Evolutionary conservation across 2,888 invertebrate species (phyloP), one percentile per base, ranked within the genome.

Genomic region (Dryobota labecula): DNA sequence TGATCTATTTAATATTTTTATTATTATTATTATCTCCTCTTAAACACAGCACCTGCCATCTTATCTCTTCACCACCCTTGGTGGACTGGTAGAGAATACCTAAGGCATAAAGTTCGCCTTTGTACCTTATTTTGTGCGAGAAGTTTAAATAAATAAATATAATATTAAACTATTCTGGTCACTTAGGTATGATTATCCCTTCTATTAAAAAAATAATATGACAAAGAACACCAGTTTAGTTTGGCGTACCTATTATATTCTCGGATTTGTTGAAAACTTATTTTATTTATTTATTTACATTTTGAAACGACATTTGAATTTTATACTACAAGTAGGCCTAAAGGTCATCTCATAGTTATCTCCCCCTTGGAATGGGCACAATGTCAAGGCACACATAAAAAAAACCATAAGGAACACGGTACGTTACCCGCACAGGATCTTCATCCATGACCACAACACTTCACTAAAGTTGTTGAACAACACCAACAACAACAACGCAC

Each of bases 381-480:
- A 45, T 53, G 5, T 4, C 4, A 43, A 47, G 13, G 4, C 2
- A n/a, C n/a, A 13, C 18, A 33, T 6, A n/a, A 62, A 15, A 41
- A 41, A 20, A 49, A 45, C 2, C 8, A 20, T n/a, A 47, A 56
- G 30, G 5, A 57, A 15, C 13, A 30, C 36, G 20, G n/a, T 49
- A 70, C 57, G 36, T 83, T 62, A 88, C 89, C 89, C 89, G 85
- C 24, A 88, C 72, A 45, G 84, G 74, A 82, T 88, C 87, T 53
- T 89, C 87, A 49, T 89, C 88, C 88, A 89, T 87, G 27, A 45
- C 68, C 24, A 27, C 64, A 66, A 64, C 61, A 83, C 75, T 84
- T 67, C 60, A 72, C 70, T 24, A 56, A 68, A 77, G 47, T 73
- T 58, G 30, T 68, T 30, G 18, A 63, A 69, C 53, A 36, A 75